Conservation (phyloP, 1,140 invertebrate species). For the Eciton burchellii region DNA sequence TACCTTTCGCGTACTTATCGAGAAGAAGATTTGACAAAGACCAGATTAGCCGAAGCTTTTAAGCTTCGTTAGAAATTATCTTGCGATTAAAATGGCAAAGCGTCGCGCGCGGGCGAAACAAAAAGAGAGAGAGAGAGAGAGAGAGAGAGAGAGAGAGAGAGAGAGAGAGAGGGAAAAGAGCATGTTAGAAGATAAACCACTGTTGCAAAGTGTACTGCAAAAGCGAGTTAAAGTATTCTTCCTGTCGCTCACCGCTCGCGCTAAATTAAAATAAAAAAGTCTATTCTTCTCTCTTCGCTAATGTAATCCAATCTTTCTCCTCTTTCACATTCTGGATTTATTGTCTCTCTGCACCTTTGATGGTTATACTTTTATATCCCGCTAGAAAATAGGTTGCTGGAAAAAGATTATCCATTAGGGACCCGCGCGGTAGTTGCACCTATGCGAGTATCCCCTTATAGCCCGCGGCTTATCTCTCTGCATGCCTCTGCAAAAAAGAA, state of each 20-base stretch:
- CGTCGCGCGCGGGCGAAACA: neutral
- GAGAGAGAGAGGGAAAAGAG: neutral
- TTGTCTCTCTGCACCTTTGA: neutral
- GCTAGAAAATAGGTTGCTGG: neutral
- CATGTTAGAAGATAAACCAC: neutral
- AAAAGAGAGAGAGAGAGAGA: no score
- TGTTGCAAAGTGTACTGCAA: constrained; percentile 12
- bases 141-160: no score
- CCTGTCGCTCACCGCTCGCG: neutral
- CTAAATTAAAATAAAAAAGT: neutral
- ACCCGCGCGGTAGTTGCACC: no score
- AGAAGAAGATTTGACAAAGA: neutral
- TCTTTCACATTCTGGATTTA: neutral
- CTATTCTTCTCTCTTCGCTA: neutral
- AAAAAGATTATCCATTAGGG: neutral
- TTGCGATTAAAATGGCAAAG: constrained; percentile 7
- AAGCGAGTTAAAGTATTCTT: neutral
- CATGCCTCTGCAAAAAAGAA: neutral
- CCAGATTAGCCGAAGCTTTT: neutral
- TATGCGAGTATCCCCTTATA: neutral
- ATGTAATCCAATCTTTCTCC: neutral
- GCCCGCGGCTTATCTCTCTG: neutral
- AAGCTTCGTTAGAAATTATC: constrained; percentile 22
- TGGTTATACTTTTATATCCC: constrained; percentile 18
- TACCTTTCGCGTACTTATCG: neutral